phyloP scores from a whole-genome alignment of 2,797 vertebrate species.

The Glossophaga mutica region DNA sequence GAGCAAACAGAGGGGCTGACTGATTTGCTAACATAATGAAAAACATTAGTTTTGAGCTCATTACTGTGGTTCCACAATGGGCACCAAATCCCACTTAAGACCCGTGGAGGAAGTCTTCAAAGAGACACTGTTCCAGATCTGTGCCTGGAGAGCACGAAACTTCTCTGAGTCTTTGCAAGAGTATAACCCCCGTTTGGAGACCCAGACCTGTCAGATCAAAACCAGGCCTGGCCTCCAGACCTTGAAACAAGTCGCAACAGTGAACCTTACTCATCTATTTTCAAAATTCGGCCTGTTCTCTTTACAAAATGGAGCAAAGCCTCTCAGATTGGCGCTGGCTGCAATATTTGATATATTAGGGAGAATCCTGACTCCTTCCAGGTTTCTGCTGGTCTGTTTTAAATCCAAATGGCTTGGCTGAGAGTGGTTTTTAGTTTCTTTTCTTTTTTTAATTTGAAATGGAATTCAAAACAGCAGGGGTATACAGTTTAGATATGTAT shows the following conservation, averaged over 20 bases:
- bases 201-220: constrained; percentile 27
- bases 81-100: constrained; percentile 37
- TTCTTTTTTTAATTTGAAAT: constrained; percentile 32
- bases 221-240: constrained; percentile 49
- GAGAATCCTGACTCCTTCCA: constrained; percentile 60
- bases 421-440: constrained; percentile 40
- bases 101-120: constrained; percentile 35
- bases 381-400: constrained; percentile 38
- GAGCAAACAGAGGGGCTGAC: constrained; percentile 52
- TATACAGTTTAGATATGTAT: not conserved
- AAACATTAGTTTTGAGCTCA: constrained; percentile 50
- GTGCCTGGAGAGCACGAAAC: not conserved
- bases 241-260: constrained; percentile 42
- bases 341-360: constrained; percentile 57
- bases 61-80: constrained; percentile 38
- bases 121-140: not conserved
- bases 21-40: constrained; percentile 36
- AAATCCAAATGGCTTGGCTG: constrained; percentile 31
- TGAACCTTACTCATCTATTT: constrained; percentile 40
- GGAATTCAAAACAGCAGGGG: constrained; percentile 44
- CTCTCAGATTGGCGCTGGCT: constrained; percentile 45
- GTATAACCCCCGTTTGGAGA: constrained; percentile 15
- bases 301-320: constrained; percentile 39
- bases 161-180: constrained; percentile 38
- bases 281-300: constrained; percentile 54